A percentile compares a stretch with the other conserved stretches of the same genome.
Evolutionary conservation across 64 coral and sea anemone genomes (phyloP).

Genomic region (Stylophora pistillata): DNA sequence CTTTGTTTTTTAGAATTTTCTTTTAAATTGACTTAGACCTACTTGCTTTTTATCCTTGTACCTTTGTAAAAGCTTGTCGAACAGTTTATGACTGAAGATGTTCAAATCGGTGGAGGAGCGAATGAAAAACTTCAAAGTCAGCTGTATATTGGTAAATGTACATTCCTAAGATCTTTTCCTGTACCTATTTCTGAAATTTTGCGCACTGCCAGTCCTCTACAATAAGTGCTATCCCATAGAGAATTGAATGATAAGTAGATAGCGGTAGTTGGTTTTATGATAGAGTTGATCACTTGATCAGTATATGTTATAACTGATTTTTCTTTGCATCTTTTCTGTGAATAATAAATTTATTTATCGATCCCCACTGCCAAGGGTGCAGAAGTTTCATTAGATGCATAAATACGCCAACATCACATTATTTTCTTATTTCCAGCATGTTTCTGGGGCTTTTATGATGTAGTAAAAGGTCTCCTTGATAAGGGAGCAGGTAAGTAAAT

Average conservation of each 20-base stretch:
- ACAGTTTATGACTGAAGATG: slow-evolving; percentile 86
- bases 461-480: slow-evolving; percentile 79
- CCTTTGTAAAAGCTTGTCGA: slow-evolving; percentile 74
- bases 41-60: background rate
- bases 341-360: background rate
- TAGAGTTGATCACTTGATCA: background rate
- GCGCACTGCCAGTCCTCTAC: background rate
- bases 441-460: slow-evolving; percentile 98
- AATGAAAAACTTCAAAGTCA: slow-evolving; percentile 92
- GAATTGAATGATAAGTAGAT: background rate
- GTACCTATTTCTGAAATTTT: background rate
- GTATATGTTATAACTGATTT: too few relatives aligned
- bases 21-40: background rate
- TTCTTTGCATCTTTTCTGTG: too few relatives aligned
- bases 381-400: background rate
- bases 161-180: background rate
- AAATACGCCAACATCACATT: too few relatives aligned
- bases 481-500: slow-evolving; percentile 75
- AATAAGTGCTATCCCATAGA: background rate
- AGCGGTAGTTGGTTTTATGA: background rate
- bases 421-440: slow-evolving; percentile 54
- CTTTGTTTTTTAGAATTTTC: background rate
- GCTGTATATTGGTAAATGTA: slow-evolving; percentile 85
- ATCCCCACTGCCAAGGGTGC: too few relatives aligned
- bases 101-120: slow-evolving; percentile 74